Evolutionary conservation across 2,113 vertebrate species (phyloP).

Genomic region (Alligator sinensis): DNA sequence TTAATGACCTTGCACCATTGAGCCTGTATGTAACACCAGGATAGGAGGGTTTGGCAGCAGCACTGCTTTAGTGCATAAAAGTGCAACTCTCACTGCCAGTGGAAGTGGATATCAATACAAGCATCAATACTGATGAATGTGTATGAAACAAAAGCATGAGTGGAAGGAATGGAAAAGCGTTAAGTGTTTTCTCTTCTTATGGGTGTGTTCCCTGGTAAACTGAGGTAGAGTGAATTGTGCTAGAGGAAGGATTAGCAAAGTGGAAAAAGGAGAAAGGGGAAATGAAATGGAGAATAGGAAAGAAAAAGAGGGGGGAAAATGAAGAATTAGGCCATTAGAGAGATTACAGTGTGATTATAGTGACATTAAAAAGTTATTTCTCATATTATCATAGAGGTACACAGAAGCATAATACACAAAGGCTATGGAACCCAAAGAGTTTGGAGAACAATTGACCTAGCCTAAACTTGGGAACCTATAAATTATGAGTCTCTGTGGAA

Average conservation of each 20-base stretch:
- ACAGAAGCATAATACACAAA: too few relatives aligned
- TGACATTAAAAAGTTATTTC: too few relatives aligned
- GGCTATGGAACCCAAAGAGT: too few relatives aligned
- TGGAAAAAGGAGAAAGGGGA: too few relatives aligned
- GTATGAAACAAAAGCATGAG: accelerated
- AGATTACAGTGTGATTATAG: too few relatives aligned
- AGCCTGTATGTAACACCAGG: accelerated
- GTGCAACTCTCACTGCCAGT: background rate
- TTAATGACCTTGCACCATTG: background rate
- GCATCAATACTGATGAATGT: background rate
- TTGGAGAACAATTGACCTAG: too few relatives aligned
- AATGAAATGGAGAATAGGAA: too few relatives aligned
- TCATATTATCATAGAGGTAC: too few relatives aligned
- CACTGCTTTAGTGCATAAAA: background rate
- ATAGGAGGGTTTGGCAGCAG: background rate
- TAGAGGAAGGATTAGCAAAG: too few relatives aligned
- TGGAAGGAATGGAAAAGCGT: background rate
- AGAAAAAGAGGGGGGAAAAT: too few relatives aligned
- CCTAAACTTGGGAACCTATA: background rate
- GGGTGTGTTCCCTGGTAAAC: background rate
- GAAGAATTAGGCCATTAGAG: too few relatives aligned
- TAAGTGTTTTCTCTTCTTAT: background rate
- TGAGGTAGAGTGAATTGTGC: too few relatives aligned
- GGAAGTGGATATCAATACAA: background rate
- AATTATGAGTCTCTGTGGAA: background rate